A percentile compares a stretch with the other conserved stretches of the same genome.
Evolutionary conservation across 2,888 invertebrate species (phyloP).

Genomic region (Drosophila mercatorum): DNA sequence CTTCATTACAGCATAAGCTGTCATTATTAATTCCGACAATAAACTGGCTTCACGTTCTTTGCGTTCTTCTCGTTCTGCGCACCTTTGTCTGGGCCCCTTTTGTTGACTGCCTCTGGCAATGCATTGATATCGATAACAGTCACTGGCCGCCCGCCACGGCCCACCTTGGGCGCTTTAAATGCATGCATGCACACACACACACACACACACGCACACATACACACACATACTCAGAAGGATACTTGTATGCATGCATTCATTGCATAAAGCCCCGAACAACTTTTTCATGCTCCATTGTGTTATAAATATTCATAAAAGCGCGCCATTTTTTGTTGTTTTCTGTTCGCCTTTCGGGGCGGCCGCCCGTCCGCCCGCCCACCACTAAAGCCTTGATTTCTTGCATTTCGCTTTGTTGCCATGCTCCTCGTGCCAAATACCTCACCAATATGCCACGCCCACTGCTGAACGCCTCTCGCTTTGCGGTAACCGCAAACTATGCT

Average conservation of each 20-base stretch:
- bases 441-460: constrained; percentile 59
- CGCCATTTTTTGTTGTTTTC: constrained; percentile 22
- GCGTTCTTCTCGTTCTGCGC: neutral
- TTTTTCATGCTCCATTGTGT: constrained; percentile 78
- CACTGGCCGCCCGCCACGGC: constrained; percentile 12
- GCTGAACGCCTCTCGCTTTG: constrained; percentile 44
- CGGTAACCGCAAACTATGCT: constrained; percentile 71
- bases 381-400: constrained; percentile 77
- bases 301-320: constrained; percentile 79
- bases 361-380: constrained; percentile 49
- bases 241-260: constrained; percentile 48
- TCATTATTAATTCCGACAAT: constrained; percentile 21
- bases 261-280: constrained; percentile 59
- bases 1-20: constrained; percentile 15
- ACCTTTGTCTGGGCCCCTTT: constrained; percentile 26
- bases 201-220: neutral
- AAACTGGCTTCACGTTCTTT: neutral
- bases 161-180: constrained; percentile 28
- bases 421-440: constrained; percentile 59
- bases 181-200: constrained; percentile 21
- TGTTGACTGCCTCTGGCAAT: constrained; percentile 37
- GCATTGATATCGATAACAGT: constrained; percentile 46
- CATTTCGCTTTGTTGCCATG: constrained; percentile 54
- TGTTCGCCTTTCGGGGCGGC: constrained; percentile 40
- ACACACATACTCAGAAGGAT: constrained; percentile 17